Evolutionary conservation across 2,113 vertebrate species (phyloP).

Genomic region (Chinchilla lanigera): DNA sequence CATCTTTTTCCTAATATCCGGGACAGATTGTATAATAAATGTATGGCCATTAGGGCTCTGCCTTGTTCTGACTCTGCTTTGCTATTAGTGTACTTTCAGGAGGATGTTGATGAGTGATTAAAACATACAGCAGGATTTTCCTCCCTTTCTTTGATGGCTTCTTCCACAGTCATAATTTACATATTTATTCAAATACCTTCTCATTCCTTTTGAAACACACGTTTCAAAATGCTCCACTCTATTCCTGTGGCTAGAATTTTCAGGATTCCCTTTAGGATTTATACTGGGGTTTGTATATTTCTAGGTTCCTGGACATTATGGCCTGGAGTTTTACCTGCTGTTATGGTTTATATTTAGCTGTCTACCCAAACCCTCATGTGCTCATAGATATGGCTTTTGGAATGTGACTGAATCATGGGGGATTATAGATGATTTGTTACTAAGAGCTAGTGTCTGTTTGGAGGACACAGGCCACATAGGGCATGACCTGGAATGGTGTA

Average conservation of each 20-base stretch:
- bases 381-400: background rate
- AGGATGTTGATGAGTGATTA: background rate
- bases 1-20: background rate
- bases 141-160: background rate
- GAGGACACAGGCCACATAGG: background rate
- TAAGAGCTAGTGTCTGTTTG: background rate
- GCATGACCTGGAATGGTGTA: background rate
- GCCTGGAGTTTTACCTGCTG: background rate
- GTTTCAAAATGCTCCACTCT: background rate
- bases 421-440: background rate
- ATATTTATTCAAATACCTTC: background rate
- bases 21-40: background rate
- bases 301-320: background rate
- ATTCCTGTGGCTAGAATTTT: background rate
- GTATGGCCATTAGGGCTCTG: background rate
- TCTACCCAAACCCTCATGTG: background rate
- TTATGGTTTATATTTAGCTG: background rate
- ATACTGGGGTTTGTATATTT: background rate
- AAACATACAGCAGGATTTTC: background rate
- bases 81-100: background rate
- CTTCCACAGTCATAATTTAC: background rate
- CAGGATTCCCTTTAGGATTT: background rate
- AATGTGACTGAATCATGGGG: background rate
- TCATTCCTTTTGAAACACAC: background rate
- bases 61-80: background rate